phyloP scores from a whole-genome alignment of 1,140 invertebrate species.

The Neodiprion fabricii region DNA sequence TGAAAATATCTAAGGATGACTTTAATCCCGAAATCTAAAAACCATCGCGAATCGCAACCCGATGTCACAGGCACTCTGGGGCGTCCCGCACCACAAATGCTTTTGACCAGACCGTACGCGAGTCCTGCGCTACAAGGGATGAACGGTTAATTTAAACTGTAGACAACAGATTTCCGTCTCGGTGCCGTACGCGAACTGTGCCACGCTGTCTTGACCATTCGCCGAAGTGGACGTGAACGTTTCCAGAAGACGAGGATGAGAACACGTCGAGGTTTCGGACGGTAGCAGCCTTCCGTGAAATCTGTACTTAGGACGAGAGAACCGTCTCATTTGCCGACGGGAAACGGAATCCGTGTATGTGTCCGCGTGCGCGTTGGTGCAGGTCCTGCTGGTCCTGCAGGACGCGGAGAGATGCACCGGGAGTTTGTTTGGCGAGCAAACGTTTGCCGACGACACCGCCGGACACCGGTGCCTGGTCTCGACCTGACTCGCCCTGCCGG shows the following conservation, averaged over 20 bases:
- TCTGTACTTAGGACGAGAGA: slow-evolving; percentile 45
- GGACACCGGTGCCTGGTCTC: slow-evolving; percentile 60
- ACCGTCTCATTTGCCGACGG: slow-evolving; percentile 44
- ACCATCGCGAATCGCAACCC: background rate
- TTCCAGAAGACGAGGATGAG: slow-evolving; percentile 31
- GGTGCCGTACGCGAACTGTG: slow-evolving; percentile 28
- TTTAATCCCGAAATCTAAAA: background rate
- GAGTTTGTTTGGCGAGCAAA: slow-evolving; percentile 63
- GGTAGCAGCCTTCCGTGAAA: slow-evolving; percentile 43
- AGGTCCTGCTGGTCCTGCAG: slow-evolving; percentile 12
- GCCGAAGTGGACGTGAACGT: slow-evolving; percentile 29
- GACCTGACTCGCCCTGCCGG: slow-evolving; percentile 37
- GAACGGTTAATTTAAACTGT: slow-evolving; percentile 17
- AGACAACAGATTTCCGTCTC: slow-evolving; percentile 22
- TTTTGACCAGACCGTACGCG: background rate
- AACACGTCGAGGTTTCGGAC: slow-evolving; percentile 31
- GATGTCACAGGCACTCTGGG: background rate
- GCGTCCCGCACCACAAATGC: slow-evolving; percentile 13
- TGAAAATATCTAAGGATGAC: background rate
- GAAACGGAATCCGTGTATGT: slow-evolving; percentile 43
- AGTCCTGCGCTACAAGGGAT: background rate
- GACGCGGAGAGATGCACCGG: slow-evolving; percentile 41
- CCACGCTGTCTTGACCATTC: slow-evolving; percentile 35
- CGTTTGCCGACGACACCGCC: slow-evolving; percentile 62
- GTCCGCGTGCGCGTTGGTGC: slow-evolving; percentile 37